These are phyloP conservation scores for Caretta caretta DNA, from an alignment of 2,113 vertebrate species.

Conservation along the genomic window DNA sequence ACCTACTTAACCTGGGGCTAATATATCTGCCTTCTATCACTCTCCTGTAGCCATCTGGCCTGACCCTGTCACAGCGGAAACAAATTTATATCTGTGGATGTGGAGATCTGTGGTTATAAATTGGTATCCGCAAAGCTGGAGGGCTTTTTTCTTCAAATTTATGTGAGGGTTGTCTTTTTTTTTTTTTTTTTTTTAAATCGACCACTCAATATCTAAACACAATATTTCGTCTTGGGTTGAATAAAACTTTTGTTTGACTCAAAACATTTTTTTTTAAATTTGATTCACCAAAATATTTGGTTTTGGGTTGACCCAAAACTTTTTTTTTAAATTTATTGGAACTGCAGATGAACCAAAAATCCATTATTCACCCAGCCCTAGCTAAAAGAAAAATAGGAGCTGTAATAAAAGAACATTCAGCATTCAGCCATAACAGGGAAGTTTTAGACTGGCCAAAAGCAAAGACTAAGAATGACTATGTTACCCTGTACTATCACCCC, in stretches of 20 bases:
- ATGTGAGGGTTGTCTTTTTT: background rate
- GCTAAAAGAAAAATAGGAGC: background rate
- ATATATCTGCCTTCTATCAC: no score
- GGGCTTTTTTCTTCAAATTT: background rate
- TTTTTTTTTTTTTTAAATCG: no score
- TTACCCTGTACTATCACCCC: background rate
- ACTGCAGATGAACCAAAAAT: background rate
- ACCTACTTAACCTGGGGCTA: no score
- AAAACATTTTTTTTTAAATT: background rate
- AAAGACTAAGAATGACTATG: background rate
- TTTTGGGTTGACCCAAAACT: background rate
- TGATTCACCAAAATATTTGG: background rate
- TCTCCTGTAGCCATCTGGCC: no score
- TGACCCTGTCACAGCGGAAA: no score
- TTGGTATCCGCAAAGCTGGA: no score
- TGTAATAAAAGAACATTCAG: fast-evolving
- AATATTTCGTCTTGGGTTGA: background rate
- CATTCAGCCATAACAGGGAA: background rate
- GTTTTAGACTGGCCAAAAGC: background rate
- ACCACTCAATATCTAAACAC: background rate
- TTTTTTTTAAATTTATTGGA: background rate
- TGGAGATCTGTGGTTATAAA: no score
- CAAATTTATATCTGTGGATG: no score
- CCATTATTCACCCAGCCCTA: background rate
- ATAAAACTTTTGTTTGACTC: background rate